Conservation (phyloP, 2,113 vertebrate species). For the Chiloscyllium plagiosum region DNA sequence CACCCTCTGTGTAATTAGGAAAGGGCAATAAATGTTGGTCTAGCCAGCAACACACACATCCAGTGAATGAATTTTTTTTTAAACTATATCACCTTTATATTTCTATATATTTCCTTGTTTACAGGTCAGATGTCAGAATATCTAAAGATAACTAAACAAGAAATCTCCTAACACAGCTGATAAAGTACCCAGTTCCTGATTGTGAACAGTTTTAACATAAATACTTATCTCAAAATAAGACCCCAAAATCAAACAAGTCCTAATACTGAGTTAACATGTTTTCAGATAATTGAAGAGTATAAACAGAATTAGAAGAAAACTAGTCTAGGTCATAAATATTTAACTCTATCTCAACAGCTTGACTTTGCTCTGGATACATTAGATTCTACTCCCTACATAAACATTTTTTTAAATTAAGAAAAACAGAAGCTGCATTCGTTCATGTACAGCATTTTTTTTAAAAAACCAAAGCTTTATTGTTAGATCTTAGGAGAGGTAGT, state of each 20-base stretch:
- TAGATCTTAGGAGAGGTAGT: conserved; percentile 60
- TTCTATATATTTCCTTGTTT: not conserved
- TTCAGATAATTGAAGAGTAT: not conserved
- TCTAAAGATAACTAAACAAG: not conserved
- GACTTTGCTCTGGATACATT: conserved; percentile 17
- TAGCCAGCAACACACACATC: too few species aligned
- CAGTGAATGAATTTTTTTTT: too few species aligned
- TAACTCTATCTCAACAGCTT: not conserved
- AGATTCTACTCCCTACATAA: not conserved
- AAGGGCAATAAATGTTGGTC: too few species aligned
- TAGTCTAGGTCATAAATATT: not conserved
- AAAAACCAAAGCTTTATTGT: not conserved
- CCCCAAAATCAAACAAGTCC: not conserved
- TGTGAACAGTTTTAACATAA: not conserved
- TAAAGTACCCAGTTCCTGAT: not conserved
- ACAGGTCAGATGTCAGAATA: conserved; percentile 11
- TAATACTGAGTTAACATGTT: not conserved
- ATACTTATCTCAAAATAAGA: not conserved
- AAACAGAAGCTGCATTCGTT: not conserved
- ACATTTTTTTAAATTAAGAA: not conserved
- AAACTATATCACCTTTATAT: too few species aligned
- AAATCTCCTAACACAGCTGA: not conserved
- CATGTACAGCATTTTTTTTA: not conserved
- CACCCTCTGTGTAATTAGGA: too few species aligned
- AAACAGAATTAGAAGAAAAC: not conserved